phyloP scores from a whole-genome alignment of 2,888 invertebrate genomes.

The Philonicus albiceps region DNA sequence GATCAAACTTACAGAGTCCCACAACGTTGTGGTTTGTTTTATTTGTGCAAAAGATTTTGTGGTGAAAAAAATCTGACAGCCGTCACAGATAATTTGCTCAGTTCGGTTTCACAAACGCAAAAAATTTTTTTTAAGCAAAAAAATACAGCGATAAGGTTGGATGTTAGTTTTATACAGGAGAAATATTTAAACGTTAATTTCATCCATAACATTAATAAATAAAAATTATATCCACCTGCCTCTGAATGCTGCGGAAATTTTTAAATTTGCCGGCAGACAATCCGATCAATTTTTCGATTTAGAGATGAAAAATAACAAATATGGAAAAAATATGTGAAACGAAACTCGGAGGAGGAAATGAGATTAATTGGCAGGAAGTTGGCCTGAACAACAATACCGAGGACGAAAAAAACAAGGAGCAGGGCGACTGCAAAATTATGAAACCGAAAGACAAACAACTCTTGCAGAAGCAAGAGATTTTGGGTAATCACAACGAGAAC shows the following conservation, averaged over 20 bases:
- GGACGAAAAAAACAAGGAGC: slow-evolving; percentile 29
- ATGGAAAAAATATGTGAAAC: slow-evolving; percentile 23
- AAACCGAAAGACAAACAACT: slow-evolving; percentile 28
- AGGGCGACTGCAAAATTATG: slow-evolving; percentile 41
- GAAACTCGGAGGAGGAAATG: slow-evolving; percentile 2
- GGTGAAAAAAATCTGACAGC: neutral
- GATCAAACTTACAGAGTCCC: neutral
- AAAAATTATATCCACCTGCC: neutral
- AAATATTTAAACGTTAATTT: neutral
- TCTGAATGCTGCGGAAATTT: neutral
- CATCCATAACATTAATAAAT: neutral
- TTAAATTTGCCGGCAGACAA: neutral
- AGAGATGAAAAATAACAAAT: neutral
- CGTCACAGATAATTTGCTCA: neutral
- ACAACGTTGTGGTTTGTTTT: neutral
- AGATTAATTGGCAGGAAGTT: slow-evolving; percentile 34
- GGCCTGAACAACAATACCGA: slow-evolving; percentile 43
- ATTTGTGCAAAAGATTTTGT: neutral
- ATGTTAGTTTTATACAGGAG: neutral
- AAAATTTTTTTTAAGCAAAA: neutral
- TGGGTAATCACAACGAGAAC: neutral
- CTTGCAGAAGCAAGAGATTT: neutral
- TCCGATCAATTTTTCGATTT: neutral
- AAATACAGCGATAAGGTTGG: neutral
- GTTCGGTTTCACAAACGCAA: neutral